phyloP scores from a whole-genome alignment of 2,888 invertebrate genomes.

The Podotricha telesiphe region DNA sequence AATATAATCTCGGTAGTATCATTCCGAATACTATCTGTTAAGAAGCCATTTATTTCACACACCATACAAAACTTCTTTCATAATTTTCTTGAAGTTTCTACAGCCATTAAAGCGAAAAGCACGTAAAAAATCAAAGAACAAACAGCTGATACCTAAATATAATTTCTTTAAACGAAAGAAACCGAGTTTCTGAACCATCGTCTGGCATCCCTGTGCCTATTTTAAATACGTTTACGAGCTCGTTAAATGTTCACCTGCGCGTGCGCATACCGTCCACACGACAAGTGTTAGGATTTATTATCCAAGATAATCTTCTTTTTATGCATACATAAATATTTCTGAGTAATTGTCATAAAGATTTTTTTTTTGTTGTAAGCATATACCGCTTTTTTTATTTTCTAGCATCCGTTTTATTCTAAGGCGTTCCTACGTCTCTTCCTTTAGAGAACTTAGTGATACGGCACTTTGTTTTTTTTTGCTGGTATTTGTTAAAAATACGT shows the following conservation, averaged over 20 bases:
- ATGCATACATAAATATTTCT: too few species aligned
- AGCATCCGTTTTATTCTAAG: too few species aligned
- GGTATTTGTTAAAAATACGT: too few species aligned
- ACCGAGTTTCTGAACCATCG: too few species aligned
- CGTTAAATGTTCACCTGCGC: slow-evolving; percentile 58
- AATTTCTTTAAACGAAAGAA: slow-evolving; percentile 23
- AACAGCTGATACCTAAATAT: slow-evolving; percentile 21
- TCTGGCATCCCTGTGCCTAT: slow-evolving; percentile 37
- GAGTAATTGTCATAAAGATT: too few species aligned
- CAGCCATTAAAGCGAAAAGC: not conserved
- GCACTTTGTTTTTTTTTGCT: too few species aligned
- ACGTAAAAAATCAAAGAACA: not conserved
- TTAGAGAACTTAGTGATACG: too few species aligned
- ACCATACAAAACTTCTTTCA: not conserved
- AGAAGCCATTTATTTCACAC: not conserved
- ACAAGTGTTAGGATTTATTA: slow-evolving; percentile 31
- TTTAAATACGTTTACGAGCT: slow-evolving; percentile 53
- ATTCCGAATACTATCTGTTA: not conserved
- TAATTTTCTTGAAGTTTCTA: not conserved
- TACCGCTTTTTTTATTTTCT: too few species aligned
- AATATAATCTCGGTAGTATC: too few species aligned
- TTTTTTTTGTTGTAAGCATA: too few species aligned
- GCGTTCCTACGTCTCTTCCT: too few species aligned
- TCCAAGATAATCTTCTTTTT: not conserved
- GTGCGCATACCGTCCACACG: slow-evolving; percentile 46